phyloP scores from a whole-genome alignment of 2,113 vertebrate genomes.

The Misgurnus mizolepis region DNA sequence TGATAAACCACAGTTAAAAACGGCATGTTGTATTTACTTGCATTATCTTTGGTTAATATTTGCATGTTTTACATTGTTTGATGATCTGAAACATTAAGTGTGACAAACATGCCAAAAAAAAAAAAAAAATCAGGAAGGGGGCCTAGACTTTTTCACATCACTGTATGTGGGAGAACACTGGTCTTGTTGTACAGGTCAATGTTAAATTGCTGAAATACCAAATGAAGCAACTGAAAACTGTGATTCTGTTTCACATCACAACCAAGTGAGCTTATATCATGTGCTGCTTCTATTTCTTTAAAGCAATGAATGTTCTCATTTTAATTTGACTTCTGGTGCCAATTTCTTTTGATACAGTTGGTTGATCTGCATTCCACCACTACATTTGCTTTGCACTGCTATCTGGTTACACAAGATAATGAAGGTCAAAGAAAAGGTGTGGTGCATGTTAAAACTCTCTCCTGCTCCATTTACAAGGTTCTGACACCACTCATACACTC shows the following conservation, averaged over 20 bases:
- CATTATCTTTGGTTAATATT: too few relatives aligned
- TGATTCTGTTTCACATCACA: too few relatives aligned
- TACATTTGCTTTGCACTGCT: conserved; percentile 25
- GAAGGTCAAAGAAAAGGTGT: conserved; percentile 51
- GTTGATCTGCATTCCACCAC: conserved; percentile 41
- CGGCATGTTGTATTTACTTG: too few relatives aligned
- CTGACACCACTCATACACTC: conserved; percentile 20
- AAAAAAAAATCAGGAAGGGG: too few relatives aligned
- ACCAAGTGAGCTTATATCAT: too few relatives aligned
- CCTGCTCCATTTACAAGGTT: neutral
- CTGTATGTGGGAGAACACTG: too few relatives aligned
- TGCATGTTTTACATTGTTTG: too few relatives aligned
- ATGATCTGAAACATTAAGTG: too few relatives aligned
- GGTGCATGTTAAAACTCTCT: conserved; percentile 51
- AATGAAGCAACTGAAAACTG: neutral
- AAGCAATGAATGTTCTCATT: conserved; percentile 34
- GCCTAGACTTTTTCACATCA: too few relatives aligned
- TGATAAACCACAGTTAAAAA: too few relatives aligned
- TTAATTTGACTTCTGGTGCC: conserved; percentile 39
- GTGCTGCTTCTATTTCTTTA: neutral
- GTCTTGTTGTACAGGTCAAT: too few relatives aligned
- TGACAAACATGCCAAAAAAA: too few relatives aligned
- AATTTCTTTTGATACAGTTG: conserved; percentile 50
- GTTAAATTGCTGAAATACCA: neutral
- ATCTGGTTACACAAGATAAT: conserved; percentile 41